Percentiles rank a stretch among this genome's conserved stretches.
Conservation (phyloP, 2,113 vertebrate species). For the Phrynosoma blainvillii region DNA sequence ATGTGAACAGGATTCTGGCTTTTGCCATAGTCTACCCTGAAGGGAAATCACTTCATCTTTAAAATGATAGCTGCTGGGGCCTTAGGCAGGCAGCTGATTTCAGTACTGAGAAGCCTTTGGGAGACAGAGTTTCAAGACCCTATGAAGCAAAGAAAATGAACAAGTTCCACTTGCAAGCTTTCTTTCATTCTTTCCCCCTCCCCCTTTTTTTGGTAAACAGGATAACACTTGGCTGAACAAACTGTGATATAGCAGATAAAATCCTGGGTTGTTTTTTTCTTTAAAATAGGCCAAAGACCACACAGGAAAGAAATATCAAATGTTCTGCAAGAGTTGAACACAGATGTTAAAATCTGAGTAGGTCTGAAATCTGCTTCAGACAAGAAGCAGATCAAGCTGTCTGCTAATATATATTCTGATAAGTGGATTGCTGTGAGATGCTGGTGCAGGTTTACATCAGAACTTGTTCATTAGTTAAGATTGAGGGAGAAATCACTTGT, state of each 20-base stretch:
- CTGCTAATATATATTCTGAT: background rate
- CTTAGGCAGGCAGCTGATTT: background rate
- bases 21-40: background rate
- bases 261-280: background rate
- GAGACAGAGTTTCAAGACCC: background rate
- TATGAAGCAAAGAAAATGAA: background rate
- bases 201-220: background rate
- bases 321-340: background rate
- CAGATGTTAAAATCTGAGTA: background rate
- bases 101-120: background rate
- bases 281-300: background rate
- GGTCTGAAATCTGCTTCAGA: background rate
- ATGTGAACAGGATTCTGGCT: background rate
- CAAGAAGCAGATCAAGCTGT: background rate
- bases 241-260: conserved; percentile 12
- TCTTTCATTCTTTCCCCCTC: background rate
- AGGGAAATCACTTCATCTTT: background rate
- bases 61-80: background rate
- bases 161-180: background rate
- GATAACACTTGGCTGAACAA: conserved; percentile 15
- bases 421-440: background rate
- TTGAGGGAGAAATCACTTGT: background rate
- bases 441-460: background rate
- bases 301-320: background rate
- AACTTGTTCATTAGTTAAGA: background rate